Conservation (phyloP, 2,888 invertebrate genomes). For the Lampropteryx suffumata region DNA sequence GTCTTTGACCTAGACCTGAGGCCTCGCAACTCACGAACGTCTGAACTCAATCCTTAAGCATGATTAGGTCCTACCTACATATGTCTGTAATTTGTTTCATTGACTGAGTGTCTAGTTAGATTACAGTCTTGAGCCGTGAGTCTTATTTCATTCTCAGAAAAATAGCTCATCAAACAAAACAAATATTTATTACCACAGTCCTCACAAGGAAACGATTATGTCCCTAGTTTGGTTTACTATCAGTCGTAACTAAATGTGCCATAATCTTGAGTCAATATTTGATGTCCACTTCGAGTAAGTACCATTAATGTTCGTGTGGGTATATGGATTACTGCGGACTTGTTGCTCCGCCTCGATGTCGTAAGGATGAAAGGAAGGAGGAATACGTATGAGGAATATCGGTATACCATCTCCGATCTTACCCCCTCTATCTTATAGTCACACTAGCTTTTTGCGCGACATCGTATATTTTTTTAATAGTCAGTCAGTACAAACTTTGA, state of each 20-base stretch:
- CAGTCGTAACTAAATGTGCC: slow-evolving; percentile 5
- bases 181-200: neutral
- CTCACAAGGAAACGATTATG: slow-evolving; percentile 1
- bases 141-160: too few relatives aligned
- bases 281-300: slow-evolving; percentile 17
- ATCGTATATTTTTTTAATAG: too few relatives aligned
- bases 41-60: too few relatives aligned
- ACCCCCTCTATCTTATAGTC: too few relatives aligned
- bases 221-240: slow-evolving; percentile 3
- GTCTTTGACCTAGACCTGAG: slow-evolving; percentile 22
- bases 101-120: too few relatives aligned
- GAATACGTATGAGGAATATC: neutral
- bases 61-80: too few relatives aligned
- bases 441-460: too few relatives aligned
- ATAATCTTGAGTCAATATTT: slow-evolving; percentile 33
- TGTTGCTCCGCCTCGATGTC: slow-evolving; percentile 3
- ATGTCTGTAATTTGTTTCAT: too few relatives aligned
- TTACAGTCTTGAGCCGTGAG: too few relatives aligned
- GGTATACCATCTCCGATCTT: too few relatives aligned
- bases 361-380: neutral
- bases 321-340: slow-evolving; percentile 8
- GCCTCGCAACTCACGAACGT: slow-evolving; percentile 12
- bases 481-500: too few relatives aligned
- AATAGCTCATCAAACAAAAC: neutral
- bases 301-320: slow-evolving; percentile 12